phyloP scores from a whole-genome alignment of 1,140 invertebrate species.

The Halictus rubicundus region DNA sequence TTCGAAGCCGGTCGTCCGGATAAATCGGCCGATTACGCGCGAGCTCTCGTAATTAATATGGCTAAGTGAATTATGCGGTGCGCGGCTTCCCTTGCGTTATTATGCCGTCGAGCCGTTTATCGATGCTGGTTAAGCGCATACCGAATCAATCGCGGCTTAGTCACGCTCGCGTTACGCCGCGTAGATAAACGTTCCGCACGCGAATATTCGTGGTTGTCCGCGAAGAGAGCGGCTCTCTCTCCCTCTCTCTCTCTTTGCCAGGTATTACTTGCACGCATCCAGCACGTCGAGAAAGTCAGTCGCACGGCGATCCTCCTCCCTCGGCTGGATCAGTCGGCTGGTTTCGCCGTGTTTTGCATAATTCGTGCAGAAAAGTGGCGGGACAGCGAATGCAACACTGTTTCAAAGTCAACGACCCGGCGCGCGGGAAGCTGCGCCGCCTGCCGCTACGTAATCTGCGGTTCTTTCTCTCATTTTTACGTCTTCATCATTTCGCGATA shows the following conservation, averaged over 20 bases:
- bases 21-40: too few species aligned
- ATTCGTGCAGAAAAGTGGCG: conserved; percentile 46
- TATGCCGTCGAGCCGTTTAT: background rate
- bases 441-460: too few species aligned
- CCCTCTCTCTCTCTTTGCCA: background rate
- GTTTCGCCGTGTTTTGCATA: conserved; percentile 58
- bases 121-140: background rate
- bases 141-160: conserved; percentile 11
- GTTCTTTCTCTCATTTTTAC: too few species aligned
- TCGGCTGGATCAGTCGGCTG: conserved; percentile 22
- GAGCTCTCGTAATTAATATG: too few species aligned
- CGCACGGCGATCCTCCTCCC: background rate
- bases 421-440: too few species aligned
- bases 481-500: too few species aligned
- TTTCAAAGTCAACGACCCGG: background rate
- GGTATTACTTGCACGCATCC: conserved; percentile 28
- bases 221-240: background rate
- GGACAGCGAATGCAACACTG: background rate
- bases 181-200: background rate
- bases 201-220: background rate
- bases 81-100: background rate
- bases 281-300: background rate
- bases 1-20: too few species aligned
- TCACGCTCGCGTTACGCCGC: conserved; percentile 7
- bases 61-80: too few species aligned